phyloP scores from a whole-genome alignment of 2,113 vertebrate species.

The Lucifuga dentata region DNA sequence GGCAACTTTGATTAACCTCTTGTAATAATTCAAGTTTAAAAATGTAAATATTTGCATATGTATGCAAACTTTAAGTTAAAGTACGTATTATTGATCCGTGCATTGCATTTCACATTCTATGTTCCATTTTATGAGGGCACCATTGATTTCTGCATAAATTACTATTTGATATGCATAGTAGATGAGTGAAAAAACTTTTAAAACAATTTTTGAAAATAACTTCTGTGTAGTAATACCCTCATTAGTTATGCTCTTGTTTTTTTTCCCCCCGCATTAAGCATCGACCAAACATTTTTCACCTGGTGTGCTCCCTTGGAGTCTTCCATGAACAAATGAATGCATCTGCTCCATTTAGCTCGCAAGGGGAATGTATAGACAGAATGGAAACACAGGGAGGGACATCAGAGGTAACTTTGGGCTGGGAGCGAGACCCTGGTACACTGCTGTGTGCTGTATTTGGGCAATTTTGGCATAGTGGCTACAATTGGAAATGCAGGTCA shows the following conservation, averaged over 20 bases:
- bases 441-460: background rate
- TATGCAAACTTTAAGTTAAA: background rate
- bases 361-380: slow-evolving; percentile 41
- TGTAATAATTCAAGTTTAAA: background rate
- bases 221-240: slow-evolving; percentile 10
- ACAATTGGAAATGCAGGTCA: slow-evolving; percentile 15
- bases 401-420: background rate
- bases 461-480: slow-evolving; percentile 9
- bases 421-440: slow-evolving; percentile 34
- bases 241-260: slow-evolving; percentile 24
- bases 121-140: background rate
- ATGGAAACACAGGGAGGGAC: slow-evolving; percentile 37
- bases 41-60: background rate
- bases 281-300: slow-evolving; percentile 39
- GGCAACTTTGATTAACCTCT: background rate
- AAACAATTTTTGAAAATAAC: slow-evolving; percentile 22
- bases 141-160: background rate
- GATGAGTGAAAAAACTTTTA: slow-evolving; percentile 10
- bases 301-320: slow-evolving; percentile 47
- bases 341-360: slow-evolving; percentile 27
- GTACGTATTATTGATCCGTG: slow-evolving; percentile 5
- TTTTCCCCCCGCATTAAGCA: slow-evolving; percentile 61
- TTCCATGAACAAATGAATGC: slow-evolving; percentile 42
- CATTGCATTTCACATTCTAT: slow-evolving; percentile 17
- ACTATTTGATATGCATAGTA: background rate